Evolutionary conservation across 2,888 invertebrate species (phyloP).

Genomic region (Linhomoeus sp.): DNA sequence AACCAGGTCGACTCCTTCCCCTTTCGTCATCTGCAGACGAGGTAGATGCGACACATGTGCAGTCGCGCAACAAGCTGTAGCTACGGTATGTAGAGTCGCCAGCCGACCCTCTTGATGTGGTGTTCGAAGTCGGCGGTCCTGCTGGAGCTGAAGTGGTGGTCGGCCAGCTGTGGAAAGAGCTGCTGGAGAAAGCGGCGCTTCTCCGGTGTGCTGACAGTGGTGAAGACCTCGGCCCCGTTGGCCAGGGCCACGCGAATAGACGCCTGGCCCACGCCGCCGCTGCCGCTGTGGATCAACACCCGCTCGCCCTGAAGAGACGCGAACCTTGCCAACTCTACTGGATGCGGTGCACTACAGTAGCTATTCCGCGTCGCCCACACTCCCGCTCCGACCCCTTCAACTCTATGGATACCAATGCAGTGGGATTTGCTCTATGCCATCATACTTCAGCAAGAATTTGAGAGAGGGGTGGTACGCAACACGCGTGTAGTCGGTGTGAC

Average conservation of each 20-base stretch:
- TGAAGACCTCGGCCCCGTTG: constrained; percentile 53
- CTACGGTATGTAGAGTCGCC: too few relatives aligned
- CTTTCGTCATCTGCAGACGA: constrained; percentile 53
- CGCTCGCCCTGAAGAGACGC: background rate
- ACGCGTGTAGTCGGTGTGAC: too few relatives aligned
- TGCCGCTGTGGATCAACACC: constrained; percentile 80
- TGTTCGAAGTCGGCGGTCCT: constrained; percentile 72
- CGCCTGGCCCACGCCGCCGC: constrained; percentile 87
- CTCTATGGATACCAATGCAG: too few relatives aligned
- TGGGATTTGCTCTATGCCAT: too few relatives aligned
- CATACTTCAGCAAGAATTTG: too few relatives aligned
- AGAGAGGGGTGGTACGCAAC: too few relatives aligned
- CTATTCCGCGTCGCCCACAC: too few relatives aligned
- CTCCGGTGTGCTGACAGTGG: constrained; percentile 48
- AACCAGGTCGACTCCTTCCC: constrained; percentile 66
- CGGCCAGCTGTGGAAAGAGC: constrained; percentile 57
- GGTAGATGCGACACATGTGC: constrained; percentile 33
- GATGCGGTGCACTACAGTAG: too few relatives aligned
- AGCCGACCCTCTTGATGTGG: constrained; percentile 46
- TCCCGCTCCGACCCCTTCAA: too few relatives aligned
- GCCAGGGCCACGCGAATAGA: constrained; percentile 73
- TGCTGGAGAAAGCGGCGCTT: constrained; percentile 50
- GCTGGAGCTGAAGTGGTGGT: constrained; percentile 64
- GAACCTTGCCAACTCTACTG: too few relatives aligned
- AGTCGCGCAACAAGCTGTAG: background rate